phyloP scores from a whole-genome alignment of 2,113 vertebrate species.

The Podarcis muralis region DNA sequence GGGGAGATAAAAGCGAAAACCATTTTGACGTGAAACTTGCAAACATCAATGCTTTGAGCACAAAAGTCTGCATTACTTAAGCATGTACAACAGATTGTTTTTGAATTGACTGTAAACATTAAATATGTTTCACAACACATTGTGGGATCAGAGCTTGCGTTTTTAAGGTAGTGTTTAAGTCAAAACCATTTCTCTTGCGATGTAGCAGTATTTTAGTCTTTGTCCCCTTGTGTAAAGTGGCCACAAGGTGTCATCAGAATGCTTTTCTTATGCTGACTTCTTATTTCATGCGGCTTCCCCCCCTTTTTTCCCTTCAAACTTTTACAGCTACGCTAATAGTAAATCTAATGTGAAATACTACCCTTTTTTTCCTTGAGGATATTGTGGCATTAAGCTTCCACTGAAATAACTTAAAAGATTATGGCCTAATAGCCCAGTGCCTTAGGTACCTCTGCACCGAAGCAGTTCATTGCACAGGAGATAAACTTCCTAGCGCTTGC shows the following conservation, averaged over 20 bases:
- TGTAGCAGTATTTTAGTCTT: background rate
- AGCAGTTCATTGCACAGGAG: background rate
- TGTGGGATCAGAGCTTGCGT: background rate
- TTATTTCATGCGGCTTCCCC: conserved; percentile 41
- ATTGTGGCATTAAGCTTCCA: background rate
- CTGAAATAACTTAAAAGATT: background rate
- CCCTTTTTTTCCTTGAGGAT: background rate
- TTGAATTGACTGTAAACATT: background rate
- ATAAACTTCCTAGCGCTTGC: background rate
- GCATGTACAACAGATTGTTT: background rate
- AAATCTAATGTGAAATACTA: conserved; percentile 1
- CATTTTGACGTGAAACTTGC: background rate
- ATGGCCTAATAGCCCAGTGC: background rate
- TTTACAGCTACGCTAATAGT: conserved; percentile 21
- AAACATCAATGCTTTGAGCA: background rate
- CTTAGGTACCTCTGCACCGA: background rate
- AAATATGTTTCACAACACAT: background rate
- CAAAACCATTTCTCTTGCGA: background rate
- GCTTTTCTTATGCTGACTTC: conserved; percentile 68
- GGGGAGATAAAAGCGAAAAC: conserved; percentile 3
- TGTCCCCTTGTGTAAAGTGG: conserved; percentile 59
- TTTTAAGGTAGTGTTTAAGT: background rate
- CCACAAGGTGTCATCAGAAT: conserved; percentile 85
- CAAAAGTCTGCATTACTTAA: background rate
- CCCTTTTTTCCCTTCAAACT: conserved; percentile 47